Percentiles rank a stretch among this genome's conserved stretches.
These are phyloP conservation scores for Lysandra coridon DNA, from an alignment of 2,888 invertebrate species.

Conservation along the genomic window DNA sequence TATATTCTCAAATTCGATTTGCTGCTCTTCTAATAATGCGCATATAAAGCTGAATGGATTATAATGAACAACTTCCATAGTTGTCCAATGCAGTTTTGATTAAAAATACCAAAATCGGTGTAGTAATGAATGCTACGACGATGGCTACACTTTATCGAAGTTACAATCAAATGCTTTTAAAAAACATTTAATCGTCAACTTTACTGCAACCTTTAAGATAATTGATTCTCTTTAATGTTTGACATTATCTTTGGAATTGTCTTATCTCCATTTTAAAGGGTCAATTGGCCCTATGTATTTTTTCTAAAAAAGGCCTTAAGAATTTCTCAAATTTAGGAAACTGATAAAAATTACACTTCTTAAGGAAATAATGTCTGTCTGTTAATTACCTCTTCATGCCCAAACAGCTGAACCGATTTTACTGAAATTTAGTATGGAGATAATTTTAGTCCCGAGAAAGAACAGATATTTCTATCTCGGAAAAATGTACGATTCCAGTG, in stretches of 20 bases:
- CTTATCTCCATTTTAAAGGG: constrained; percentile 1
- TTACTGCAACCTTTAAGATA: constrained; percentile 16
- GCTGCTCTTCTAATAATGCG: no score
- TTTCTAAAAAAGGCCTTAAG: neutral
- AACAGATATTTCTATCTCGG: no score
- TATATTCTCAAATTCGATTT: no score
- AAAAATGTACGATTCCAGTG: no score
- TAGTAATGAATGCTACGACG: neutral
- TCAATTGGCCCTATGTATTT: neutral
- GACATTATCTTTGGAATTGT: neutral
- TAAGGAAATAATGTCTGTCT: neutral
- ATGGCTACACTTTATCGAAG: neutral
- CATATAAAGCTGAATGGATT: no score
- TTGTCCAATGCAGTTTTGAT: no score
- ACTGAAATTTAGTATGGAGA: no score
- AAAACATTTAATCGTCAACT: constrained; percentile 1
- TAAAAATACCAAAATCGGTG: no score
- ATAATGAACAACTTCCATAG: no score
- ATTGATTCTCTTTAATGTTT: neutral
- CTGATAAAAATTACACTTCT: neutral
- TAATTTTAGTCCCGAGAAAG: no score
- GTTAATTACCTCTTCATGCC: no score
- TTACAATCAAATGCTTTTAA: neutral
- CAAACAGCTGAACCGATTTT: no score
- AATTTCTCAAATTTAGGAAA: neutral